Percentiles rank a stretch among this genome's conserved stretches.
phyloP scores from a whole-genome alignment of 2,888 invertebrate species.

The Molanna angustata region DNA sequence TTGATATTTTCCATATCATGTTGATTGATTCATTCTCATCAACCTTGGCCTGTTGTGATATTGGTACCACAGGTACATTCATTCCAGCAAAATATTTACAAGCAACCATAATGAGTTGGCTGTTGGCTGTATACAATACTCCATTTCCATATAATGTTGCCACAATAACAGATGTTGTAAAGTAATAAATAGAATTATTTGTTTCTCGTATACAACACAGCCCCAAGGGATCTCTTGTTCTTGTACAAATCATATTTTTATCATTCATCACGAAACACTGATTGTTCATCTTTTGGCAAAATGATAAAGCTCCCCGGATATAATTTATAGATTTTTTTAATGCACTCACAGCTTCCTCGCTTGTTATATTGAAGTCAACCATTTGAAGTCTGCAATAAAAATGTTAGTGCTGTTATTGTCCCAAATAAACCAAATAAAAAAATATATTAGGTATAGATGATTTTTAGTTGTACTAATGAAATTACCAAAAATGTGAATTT shows the following conservation, averaged over 20 bases:
- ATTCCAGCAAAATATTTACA: slow-evolving; percentile 17
- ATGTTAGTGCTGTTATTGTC: too few relatives aligned
- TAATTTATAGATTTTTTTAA: slow-evolving; percentile 13
- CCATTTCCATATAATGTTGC: slow-evolving; percentile 39
- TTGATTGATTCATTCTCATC: slow-evolving; percentile 10
- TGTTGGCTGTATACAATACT: slow-evolving; percentile 33
- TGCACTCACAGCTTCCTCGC: not conserved
- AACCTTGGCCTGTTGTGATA: not conserved
- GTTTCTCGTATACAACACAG: slow-evolving; percentile 36
- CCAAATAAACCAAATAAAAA: too few relatives aligned
- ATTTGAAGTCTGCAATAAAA: slow-evolving; percentile 6
- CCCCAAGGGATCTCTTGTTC: slow-evolving; percentile 28
- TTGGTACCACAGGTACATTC: slow-evolving; percentile 19
- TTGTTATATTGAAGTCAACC: not conserved
- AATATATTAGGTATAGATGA: too few relatives aligned
- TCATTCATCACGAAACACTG: slow-evolving; percentile 8
- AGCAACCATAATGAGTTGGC: not conserved
- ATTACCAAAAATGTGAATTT: too few relatives aligned
- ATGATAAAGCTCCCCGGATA: slow-evolving; percentile 5
- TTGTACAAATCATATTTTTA: slow-evolving; percentile 9
- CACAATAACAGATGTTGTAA: slow-evolving; percentile 34
- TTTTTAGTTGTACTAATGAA: too few relatives aligned
- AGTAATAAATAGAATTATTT: slow-evolving; percentile 21
- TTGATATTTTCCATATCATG: slow-evolving; percentile 12
- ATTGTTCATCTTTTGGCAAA: slow-evolving; percentile 16